Percentiles rank a stretch among this genome's conserved stretches.
Evolutionary conservation across 2,888 invertebrate genomes (phyloP).

Genomic region (Crepidodera aurea): DNA sequence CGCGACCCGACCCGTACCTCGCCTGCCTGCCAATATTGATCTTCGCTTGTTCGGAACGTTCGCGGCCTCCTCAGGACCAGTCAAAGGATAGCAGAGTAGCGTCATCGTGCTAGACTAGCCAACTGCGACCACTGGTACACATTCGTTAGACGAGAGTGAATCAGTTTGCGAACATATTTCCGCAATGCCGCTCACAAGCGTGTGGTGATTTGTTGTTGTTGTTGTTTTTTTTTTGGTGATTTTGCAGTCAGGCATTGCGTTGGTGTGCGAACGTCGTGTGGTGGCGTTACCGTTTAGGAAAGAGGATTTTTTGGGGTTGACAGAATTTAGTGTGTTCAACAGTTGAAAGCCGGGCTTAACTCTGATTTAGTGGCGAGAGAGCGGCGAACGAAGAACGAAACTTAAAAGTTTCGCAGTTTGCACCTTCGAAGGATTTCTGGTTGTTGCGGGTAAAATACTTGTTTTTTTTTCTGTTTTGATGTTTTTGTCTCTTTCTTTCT

Average conservation of each 20-base stretch:
- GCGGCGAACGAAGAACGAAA: too few species aligned
- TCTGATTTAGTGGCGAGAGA: neutral
- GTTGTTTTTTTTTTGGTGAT: neutral
- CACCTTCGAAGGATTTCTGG: neutral
- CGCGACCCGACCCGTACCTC: slow-evolving; percentile 43
- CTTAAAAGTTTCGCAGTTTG: neutral
- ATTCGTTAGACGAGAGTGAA: neutral
- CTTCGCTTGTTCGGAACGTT: slow-evolving; percentile 48
- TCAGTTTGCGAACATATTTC: slow-evolving; percentile 9
- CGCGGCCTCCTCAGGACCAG: slow-evolving; percentile 55
- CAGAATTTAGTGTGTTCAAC: slow-evolving; percentile 9
- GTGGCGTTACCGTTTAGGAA: neutral
- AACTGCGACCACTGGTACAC: slow-evolving; percentile 16
- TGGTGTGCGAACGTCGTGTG: neutral
- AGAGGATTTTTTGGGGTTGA: neutral
- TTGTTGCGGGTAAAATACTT: slow-evolving; percentile 3
- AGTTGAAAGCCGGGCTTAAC: slow-evolving; percentile 8
- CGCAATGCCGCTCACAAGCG: slow-evolving; percentile 22
- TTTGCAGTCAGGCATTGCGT: neutral
- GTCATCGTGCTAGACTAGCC: slow-evolving; percentile 20
- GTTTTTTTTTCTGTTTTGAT: neutral
- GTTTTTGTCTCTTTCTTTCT: neutral
- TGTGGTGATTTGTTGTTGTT: neutral
- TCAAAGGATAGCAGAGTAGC: slow-evolving; percentile 54
- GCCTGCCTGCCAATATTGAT: slow-evolving; percentile 57